phyloP scores from a whole-genome alignment of 1,140 invertebrate species.

The Ceratina japonica region DNA sequence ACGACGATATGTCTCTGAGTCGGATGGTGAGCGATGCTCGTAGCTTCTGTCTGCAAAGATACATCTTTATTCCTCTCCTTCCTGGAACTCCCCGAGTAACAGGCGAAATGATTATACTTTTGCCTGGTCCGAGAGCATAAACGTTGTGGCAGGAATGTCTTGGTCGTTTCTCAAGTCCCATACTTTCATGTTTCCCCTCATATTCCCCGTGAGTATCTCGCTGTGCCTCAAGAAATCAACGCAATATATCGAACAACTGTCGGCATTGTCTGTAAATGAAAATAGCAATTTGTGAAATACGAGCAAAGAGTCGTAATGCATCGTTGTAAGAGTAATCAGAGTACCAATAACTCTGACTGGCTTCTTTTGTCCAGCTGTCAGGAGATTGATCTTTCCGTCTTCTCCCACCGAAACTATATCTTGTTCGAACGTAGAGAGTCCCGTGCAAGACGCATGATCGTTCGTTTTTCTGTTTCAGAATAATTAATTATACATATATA shows the following conservation, averaged over 20 bases:
- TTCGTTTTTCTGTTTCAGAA: conserved; percentile 49
- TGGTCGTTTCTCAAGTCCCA: conserved; percentile 87
- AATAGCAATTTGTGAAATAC: conserved; percentile 38
- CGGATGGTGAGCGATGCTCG: conserved; percentile 89
- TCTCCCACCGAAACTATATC: conserved; percentile 90
- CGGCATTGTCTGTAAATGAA: conserved; percentile 83
- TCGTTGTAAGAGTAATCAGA: conserved; percentile 5
- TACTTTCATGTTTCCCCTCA: conserved; percentile 91
- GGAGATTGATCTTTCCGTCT: conserved; percentile 88
- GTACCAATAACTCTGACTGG: conserved; percentile 83
- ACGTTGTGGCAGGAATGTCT: conserved; percentile 82
- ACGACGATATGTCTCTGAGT: conserved; percentile 91
- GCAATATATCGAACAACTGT: conserved; percentile 89
- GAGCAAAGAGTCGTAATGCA: background rate
- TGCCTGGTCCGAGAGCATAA: conserved; percentile 84
- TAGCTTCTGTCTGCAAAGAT: conserved; percentile 82
- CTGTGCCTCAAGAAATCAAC: conserved; percentile 88
- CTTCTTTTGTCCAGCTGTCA: conserved; percentile 83
- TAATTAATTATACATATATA: too few relatives aligned
- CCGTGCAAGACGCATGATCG: conserved; percentile 83
- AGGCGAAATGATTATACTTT: conserved; percentile 65
- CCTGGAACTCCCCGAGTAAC: background rate
- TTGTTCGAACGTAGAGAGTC: conserved; percentile 84
- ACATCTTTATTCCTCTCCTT: background rate
- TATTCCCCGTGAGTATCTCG: conserved; percentile 90